Conservation (phyloP, 2,888 invertebrate genomes). For the Ferdinandea cuprea region DNA sequence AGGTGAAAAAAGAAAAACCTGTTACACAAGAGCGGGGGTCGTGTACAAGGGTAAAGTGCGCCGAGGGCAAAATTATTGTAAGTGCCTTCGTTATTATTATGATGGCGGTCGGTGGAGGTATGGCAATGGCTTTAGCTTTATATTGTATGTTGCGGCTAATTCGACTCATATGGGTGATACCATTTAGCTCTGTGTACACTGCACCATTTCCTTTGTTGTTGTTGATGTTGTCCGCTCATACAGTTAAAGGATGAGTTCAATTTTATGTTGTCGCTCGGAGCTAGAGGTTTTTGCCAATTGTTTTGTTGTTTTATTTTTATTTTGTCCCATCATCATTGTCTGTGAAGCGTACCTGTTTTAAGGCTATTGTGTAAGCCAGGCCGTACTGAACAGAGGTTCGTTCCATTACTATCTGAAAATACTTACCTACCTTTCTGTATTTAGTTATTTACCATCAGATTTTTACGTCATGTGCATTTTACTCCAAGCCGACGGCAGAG, state of each 20-base stretch:
- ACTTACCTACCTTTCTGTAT: too few species aligned
- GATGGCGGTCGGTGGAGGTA: constrained; percentile 20
- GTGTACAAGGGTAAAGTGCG: constrained; percentile 32
- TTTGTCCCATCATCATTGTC: neutral
- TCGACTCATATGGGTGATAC: constrained; percentile 52
- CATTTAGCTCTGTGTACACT: constrained; percentile 55
- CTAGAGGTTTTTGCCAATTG: constrained; percentile 12
- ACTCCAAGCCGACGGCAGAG: too few species aligned
- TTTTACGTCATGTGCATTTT: too few species aligned
- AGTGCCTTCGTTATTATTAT: constrained; percentile 52
- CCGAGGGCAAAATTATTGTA: constrained; percentile 62
- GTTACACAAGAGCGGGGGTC: neutral
- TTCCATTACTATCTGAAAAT: too few species aligned
- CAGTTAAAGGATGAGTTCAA: constrained; percentile 26
- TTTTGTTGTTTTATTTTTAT: neutral
- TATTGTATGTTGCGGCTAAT: constrained; percentile 56
- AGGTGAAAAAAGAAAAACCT: constrained; percentile 26
- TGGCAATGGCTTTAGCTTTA: constrained; percentile 43
- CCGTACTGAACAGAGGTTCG: neutral
- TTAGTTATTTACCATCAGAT: too few species aligned
- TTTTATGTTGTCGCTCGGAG: constrained; percentile 7
- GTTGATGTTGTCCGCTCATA: constrained; percentile 23
- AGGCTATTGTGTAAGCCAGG: constrained; percentile 26
- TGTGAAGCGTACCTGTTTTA: constrained; percentile 42
- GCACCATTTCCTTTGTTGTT: neutral